phyloP scores from a whole-genome alignment of 2,113 vertebrate genomes.

The Sardina pilchardus region DNA sequence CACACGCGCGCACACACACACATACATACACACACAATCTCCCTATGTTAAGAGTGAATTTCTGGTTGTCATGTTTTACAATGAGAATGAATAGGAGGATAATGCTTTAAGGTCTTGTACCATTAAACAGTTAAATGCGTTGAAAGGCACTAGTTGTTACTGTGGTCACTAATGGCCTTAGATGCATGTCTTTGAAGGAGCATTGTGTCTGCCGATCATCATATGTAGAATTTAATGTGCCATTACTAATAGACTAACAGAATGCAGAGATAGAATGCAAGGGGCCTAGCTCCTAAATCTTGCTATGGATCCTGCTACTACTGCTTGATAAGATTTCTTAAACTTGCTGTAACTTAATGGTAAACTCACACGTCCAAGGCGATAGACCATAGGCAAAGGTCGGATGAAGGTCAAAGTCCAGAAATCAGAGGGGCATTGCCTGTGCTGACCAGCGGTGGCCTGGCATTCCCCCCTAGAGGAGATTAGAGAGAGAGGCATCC shows the following conservation, averaged over 20 bases:
- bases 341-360: not conserved
- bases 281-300: no score
- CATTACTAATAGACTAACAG: no score
- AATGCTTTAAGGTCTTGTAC: not conserved
- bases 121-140: not conserved
- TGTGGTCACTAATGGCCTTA: not conserved
- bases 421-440: not conserved
- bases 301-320: no score
- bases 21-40: no score
- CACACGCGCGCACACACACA: not conserved
- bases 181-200: no score
- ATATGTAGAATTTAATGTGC: no score
- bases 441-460: not conserved
- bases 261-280: no score
- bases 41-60: not conserved
- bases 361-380: not conserved
- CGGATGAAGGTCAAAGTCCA: not conserved
- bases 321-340: no score
- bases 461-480: not conserved
- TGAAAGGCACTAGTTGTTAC: not conserved
- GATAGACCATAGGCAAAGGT: not conserved
- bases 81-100: not conserved
- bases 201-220: no score
- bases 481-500: not conserved
- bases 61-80: slow-evolving; percentile 2